A percentile compares a stretch with the other conserved stretches of the same genome.
phyloP scores from a whole-genome alignment of 2,797 vertebrate genomes.

The Bovichtus variegatus region DNA sequence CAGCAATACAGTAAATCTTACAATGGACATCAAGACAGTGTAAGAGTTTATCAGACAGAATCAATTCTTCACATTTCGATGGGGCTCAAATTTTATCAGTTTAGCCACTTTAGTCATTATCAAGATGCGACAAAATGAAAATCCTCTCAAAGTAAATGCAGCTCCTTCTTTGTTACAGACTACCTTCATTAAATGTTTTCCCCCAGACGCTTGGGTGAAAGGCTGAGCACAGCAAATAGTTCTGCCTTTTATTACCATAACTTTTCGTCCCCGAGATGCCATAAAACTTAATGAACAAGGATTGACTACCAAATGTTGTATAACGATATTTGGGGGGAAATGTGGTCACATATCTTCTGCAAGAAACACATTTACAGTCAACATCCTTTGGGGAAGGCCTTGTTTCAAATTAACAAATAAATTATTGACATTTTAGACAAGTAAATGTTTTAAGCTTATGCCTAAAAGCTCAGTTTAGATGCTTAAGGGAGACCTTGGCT shows the following conservation, averaged over 20 bases:
- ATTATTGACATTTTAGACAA: neutral
- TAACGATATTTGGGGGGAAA: constrained; percentile 6
- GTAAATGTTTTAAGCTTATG: neutral
- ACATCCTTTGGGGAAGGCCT: neutral
- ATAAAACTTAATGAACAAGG: constrained; percentile 6
- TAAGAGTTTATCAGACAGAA: neutral
- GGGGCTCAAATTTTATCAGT: neutral
- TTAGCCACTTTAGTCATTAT: constrained; percentile 2
- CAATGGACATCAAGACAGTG: neutral
- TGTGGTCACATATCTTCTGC: neutral
- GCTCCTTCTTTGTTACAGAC: neutral
- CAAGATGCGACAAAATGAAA: neutral
- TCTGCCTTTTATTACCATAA: constrained; percentile 4
- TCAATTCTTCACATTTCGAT: neutral
- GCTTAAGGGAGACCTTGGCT: neutral
- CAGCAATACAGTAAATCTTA: neutral
- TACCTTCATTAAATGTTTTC: neutral
- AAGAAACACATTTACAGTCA: neutral
- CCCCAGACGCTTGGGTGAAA: neutral
- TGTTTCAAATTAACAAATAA: neutral
- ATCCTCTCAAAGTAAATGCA: neutral
- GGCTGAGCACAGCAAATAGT: constrained; percentile 7
- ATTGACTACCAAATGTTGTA: constrained; percentile 9
- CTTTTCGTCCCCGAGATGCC: neutral
- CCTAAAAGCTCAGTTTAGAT: neutral